These are phyloP conservation scores for Carabus problematicus DNA, from an alignment of 2,888 invertebrate genomes.

Conservation along the genomic window DNA sequence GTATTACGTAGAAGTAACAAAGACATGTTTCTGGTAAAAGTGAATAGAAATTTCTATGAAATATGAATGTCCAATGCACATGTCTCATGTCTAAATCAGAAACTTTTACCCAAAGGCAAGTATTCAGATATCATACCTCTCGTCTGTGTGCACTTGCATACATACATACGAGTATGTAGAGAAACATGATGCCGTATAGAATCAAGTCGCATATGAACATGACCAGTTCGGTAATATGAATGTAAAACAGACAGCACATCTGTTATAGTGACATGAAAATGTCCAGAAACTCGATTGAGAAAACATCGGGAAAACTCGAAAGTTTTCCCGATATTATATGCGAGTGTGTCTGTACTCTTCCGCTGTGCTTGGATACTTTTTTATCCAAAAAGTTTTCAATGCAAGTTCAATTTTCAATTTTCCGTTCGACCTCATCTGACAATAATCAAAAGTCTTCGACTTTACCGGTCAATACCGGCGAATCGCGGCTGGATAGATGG, in stretches of 20 bases:
- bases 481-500: neutral
- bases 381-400: slow-evolving; percentile 32
- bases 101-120: neutral
- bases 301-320: slow-evolving; percentile 27
- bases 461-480: slow-evolving; percentile 33
- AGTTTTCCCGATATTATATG: neutral
- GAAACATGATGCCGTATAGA: no score
- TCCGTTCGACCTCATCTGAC: slow-evolving; percentile 37
- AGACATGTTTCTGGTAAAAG: no score
- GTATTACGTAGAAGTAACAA: no score
- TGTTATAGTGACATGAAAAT: slow-evolving; percentile 28
- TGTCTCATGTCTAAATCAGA: neutral
- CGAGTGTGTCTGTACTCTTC: neutral
- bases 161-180: no score
- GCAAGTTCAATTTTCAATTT: slow-evolving; percentile 40
- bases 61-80: no score
- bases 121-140: neutral
- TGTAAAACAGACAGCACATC: slow-evolving; percentile 23
- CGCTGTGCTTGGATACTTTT: slow-evolving; percentile 24
- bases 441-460: slow-evolving; percentile 38
- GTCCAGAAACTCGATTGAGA: slow-evolving; percentile 27
- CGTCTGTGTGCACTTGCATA: no score
- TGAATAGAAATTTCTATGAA: no score
- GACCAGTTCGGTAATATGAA: slow-evolving; percentile 10
- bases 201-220: neutral